Evolutionary conservation across 2,888 invertebrate genomes (phyloP).

Genomic region (Cheiracanthium punctorium): DNA sequence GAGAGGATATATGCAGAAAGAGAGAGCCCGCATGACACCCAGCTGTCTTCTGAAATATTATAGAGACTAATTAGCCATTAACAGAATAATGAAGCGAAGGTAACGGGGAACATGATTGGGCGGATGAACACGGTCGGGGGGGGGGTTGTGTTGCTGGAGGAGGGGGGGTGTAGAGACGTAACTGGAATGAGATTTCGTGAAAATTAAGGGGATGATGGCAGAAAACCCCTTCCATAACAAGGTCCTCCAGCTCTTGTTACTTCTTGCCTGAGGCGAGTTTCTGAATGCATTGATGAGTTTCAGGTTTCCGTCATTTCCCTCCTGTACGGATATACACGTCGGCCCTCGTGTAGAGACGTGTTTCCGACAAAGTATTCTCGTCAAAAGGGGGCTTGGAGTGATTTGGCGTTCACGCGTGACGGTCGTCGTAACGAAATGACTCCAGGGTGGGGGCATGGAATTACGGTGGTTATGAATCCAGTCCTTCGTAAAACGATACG

Average conservation of each 20-base stretch:
- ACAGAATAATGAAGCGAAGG: constrained; percentile 65
- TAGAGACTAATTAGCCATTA: constrained; percentile 70
- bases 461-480: background rate
- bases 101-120: constrained; percentile 60
- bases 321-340: background rate
- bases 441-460: background rate
- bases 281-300: constrained; percentile 56
- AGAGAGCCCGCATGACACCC: constrained; percentile 45
- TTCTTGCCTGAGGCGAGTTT: constrained; percentile 50
- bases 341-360: background rate
- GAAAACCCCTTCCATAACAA: constrained; percentile 30
- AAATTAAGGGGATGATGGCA: constrained; percentile 41
- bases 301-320: constrained; percentile 2
- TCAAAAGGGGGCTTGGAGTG: background rate
- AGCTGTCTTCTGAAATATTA: constrained; percentile 69
- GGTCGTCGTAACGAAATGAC: background rate
- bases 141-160: too few relatives aligned
- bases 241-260: constrained; percentile 57
- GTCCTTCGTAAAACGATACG: background rate
- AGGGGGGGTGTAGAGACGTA: constrained; percentile 1
- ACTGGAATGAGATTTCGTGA: constrained; percentile 45
- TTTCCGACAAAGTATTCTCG: background rate
- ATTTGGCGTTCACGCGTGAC: background rate
- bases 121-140: constrained; percentile 10
- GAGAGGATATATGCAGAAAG: constrained; percentile 9